These are phyloP conservation scores for Mylabris sibirica DNA, from an alignment of 2,888 invertebrate species.

Conservation along the genomic window DNA sequence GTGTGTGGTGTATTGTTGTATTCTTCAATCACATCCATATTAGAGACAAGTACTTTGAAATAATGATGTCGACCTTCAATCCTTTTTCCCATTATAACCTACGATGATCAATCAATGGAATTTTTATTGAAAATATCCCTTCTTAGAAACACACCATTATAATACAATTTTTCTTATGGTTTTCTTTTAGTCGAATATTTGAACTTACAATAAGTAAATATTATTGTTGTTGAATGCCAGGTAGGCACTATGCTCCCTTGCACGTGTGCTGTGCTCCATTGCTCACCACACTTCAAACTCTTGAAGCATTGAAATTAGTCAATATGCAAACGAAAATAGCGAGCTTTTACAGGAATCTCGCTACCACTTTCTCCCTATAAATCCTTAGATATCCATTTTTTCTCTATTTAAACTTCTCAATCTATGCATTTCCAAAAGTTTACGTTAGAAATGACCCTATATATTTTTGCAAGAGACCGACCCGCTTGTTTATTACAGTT, in stretches of 20 bases:
- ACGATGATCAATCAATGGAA: background rate
- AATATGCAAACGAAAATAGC: background rate
- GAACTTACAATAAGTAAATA: background rate
- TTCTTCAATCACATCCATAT: slow-evolving; percentile 1
- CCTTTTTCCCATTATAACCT: background rate
- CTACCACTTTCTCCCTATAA: no score
- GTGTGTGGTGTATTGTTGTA: background rate
- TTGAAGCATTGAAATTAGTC: background rate
- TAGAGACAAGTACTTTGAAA: background rate
- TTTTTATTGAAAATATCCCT: slow-evolving; percentile 2
- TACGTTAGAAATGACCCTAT: no score
- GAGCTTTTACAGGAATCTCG: background rate
- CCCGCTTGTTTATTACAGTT: background rate
- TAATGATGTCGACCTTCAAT: background rate
- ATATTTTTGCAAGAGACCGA: no score
- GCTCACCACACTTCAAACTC: background rate
- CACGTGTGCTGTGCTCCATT: background rate
- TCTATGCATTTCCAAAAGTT: no score
- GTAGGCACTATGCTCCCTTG: background rate
- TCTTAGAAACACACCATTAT: background rate
- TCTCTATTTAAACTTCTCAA: no score
- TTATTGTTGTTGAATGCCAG: background rate
- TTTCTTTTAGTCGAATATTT: background rate
- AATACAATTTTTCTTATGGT: background rate
- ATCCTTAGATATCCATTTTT: no score